Conservation (phyloP, 2,797 vertebrate genomes). For the Silurus lanzhouensis region DNA sequence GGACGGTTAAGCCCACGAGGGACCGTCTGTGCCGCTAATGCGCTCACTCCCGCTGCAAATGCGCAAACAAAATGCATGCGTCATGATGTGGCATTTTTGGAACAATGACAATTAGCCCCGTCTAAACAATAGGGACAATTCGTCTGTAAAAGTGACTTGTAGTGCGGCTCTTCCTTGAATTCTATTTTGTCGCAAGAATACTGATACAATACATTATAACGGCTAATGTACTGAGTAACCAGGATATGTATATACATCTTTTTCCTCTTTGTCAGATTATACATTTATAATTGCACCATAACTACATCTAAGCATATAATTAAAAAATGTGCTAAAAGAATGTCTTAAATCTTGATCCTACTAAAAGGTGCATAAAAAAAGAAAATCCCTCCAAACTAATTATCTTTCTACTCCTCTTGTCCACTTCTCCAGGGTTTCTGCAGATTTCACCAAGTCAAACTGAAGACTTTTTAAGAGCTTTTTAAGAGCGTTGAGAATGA, state of each 20-base stretch:
- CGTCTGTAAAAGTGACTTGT: conserved; percentile 59
- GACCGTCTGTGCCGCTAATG: background rate
- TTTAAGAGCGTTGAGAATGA: no score
- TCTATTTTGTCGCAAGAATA: conserved; percentile 46
- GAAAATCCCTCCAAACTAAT: background rate
- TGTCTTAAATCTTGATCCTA: background rate
- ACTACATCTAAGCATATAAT: background rate
- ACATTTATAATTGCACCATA: background rate
- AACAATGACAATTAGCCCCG: conserved; percentile 72
- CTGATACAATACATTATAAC: conserved; percentile 33
- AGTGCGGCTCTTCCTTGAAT: conserved; percentile 61
- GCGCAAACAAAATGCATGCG: conserved; percentile 52
- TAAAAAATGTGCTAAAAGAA: background rate
- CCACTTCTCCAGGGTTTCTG: no score
- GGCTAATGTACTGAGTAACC: background rate
- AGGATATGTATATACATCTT: background rate
- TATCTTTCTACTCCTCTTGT: no score
- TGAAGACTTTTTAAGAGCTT: no score
- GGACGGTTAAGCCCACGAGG: background rate
- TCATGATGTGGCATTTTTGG: conserved; percentile 61
- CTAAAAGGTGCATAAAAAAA: background rate
- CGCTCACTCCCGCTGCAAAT: conserved; percentile 3
- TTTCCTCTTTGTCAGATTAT: background rate
- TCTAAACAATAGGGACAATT: conserved; percentile 66
- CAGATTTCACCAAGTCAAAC: no score